Base-by-base conservation (phyloP, 2,888 invertebrate genomes). In the Drosophila testacea region DNA sequence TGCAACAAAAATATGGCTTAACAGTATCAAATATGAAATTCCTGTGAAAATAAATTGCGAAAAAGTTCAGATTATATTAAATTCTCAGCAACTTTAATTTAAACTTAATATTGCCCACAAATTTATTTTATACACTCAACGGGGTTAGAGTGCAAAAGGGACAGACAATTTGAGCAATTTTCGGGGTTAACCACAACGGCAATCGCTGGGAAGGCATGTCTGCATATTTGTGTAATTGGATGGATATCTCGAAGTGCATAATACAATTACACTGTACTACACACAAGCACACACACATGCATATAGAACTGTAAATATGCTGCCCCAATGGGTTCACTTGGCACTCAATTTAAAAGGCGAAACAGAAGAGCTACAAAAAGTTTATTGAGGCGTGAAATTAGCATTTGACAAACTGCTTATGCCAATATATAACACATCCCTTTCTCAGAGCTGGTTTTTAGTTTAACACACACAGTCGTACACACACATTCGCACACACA, bases 331-430 rank as follows among this genome's bases (percentile, higher is more conserved):
- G 30, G 28, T 71, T 54, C 41, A 38, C 46, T 41, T 59, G 67
- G 48, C 74, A 62, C 60, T 41, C 51, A 38, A 55, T 66, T 69
- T 66, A 47, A 64, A 66, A 47, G 59, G 44, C 57, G 42, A 11
- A 38, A 34, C 22, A 36, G 11, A 36, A 55, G 56, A 46, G 51
- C 57, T 51, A 59, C 38, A 62, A 67, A 62, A 59, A 56, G 70
- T 57, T 71, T 62, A 64, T 62, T 79, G 79, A 79, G 63, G 83
- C 83, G 76, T 84, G 83, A 84, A 84, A 84, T 84, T 88, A 88
- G 86, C 88, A 86, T 81, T 88, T 74, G 86, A 83, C 86, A 82
- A 77, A 81, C 64, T 69, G 73, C 85, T 84, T 77, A 76, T 62
- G 51, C 51, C 61, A 36, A 64, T 56, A 52, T 34, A 27, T 30